Conservation (phyloP, 2,113 vertebrate genomes). For the Brachyhypopomus gauderio region DNA sequence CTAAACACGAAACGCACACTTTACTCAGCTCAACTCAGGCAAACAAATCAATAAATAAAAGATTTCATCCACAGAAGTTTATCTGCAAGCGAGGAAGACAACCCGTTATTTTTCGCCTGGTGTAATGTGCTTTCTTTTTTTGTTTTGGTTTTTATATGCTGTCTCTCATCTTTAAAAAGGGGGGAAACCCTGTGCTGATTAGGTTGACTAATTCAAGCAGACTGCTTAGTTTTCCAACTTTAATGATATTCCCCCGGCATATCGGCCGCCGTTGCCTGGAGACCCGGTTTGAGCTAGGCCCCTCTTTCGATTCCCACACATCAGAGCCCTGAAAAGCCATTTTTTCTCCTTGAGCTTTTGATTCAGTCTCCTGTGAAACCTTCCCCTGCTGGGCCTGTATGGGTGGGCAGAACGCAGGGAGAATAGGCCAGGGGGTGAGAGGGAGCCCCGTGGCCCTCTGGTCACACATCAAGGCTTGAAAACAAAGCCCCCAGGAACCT, state of each 20-base stretch:
- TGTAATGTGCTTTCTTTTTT: not conserved
- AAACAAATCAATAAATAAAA: no score
- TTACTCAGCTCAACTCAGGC: not conserved
- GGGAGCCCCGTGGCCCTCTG: constrained; percentile 70
- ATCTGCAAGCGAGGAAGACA: no score
- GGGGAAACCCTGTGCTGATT: constrained; percentile 67
- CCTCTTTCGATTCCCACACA: constrained; percentile 99
- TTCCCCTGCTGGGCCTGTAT: constrained; percentile 95
- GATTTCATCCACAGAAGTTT: no score
- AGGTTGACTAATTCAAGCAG: constrained; percentile 89
- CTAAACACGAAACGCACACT: constrained; percentile 17
- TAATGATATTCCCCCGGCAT: constrained; percentile 99
- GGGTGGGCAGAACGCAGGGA: constrained; percentile 92
- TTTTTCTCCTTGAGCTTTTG: constrained; percentile 95
- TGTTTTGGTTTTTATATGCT: not conserved
- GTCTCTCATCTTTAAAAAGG: constrained; percentile 50
- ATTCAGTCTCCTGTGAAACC: constrained; percentile 96
- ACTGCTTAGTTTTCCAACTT: constrained; percentile 92
- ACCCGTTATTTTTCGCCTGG: no score
- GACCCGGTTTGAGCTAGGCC: constrained; percentile 98
- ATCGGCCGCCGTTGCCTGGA: constrained; percentile 96
- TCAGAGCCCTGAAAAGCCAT: constrained; percentile 96
- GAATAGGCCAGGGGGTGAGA: constrained; percentile 84
- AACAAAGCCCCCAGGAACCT: constrained; percentile 93
- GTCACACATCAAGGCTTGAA: constrained; percentile 99